Evolutionary conservation across 2,797 vertebrate species (phyloP).

Genomic region (Crypturellus tataupa): DNA sequence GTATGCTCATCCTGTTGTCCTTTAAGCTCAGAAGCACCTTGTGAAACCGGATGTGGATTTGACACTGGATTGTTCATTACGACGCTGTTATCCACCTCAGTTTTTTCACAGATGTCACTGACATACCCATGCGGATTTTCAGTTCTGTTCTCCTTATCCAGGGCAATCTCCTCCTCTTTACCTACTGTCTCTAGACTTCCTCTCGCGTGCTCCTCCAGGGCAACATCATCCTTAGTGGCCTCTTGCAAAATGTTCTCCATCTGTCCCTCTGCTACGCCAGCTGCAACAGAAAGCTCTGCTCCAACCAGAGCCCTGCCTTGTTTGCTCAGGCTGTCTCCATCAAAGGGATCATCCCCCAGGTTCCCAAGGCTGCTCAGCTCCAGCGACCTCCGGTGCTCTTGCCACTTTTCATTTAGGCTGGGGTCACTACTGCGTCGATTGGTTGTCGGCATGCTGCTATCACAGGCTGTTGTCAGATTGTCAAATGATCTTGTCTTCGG

Average conservation of each 20-base stretch:
- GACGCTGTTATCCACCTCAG: neutral
- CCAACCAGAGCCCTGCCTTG: constrained; percentile 67
- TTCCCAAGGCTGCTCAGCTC: constrained; percentile 89
- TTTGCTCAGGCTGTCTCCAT: constrained; percentile 72
- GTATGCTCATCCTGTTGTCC: constrained; percentile 15
- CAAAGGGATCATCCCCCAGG: constrained; percentile 80
- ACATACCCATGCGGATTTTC: neutral
- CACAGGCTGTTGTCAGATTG: constrained; percentile 93
- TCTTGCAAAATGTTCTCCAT: constrained; percentile 98
- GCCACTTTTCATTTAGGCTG: constrained; percentile 97
- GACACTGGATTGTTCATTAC: constrained; percentile 8
- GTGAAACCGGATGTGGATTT: neutral
- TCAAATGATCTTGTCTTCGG: constrained; percentile 98
- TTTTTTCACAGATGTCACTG: neutral
- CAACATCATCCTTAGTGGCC: constrained; percentile 90
- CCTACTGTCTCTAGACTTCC: neutral
- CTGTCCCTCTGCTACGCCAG: constrained; percentile 91
- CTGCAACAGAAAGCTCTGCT: constrained; percentile 90
- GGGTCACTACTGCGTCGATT: constrained; percentile 97
- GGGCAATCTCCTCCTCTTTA: constrained; percentile 30
- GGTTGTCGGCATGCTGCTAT: constrained; percentile 85
- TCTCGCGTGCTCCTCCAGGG: constrained; percentile 70
- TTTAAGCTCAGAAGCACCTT: constrained; percentile 55
- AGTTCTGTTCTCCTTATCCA: constrained; percentile 53
- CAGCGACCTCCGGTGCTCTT: constrained; percentile 94